phyloP scores from a whole-genome alignment of 2,888 invertebrate species.

The Oxycera nigricornis region DNA sequence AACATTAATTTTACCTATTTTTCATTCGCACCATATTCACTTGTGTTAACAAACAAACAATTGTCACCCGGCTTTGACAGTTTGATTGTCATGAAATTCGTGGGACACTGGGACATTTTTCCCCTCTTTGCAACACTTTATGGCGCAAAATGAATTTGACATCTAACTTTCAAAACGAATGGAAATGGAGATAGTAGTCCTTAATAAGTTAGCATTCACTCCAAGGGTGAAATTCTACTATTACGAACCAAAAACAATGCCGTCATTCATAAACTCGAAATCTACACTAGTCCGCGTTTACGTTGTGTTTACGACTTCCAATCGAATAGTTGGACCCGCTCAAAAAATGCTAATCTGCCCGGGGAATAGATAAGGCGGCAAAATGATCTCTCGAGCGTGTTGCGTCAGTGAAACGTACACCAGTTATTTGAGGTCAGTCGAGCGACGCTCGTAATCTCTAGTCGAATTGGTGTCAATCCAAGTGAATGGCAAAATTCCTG shows the following conservation, averaged over 20 bases:
- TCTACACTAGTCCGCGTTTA: too few species aligned
- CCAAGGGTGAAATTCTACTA: too few species aligned
- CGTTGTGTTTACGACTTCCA: background rate
- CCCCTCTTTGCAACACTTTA: too few species aligned
- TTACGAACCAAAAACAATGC: too few species aligned
- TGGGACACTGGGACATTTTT: too few species aligned
- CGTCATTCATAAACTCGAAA: too few species aligned
- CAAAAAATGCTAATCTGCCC: slow-evolving; percentile 11
- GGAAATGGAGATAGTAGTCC: too few species aligned
- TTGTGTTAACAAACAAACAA: background rate
- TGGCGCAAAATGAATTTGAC: too few species aligned
- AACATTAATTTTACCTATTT: slow-evolving; percentile 65
- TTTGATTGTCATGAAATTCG: background rate
- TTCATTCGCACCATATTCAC: slow-evolving; percentile 70
- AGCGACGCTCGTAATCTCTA: background rate
- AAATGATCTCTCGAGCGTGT: background rate
- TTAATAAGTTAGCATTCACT: too few species aligned
- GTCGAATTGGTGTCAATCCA: background rate
- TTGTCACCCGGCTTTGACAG: background rate
- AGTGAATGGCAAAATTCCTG: background rate
- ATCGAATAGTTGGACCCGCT: background rate
- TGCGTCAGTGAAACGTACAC: background rate
- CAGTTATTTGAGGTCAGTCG: slow-evolving; percentile 21
- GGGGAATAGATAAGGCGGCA: background rate
- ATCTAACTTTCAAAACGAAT: too few species aligned